A percentile compares a stretch with the other conserved stretches of the same genome.
These are phyloP conservation scores for Dolichopus griseipennis DNA, from an alignment of 2,888 invertebrate species.

Conservation along the genomic window DNA sequence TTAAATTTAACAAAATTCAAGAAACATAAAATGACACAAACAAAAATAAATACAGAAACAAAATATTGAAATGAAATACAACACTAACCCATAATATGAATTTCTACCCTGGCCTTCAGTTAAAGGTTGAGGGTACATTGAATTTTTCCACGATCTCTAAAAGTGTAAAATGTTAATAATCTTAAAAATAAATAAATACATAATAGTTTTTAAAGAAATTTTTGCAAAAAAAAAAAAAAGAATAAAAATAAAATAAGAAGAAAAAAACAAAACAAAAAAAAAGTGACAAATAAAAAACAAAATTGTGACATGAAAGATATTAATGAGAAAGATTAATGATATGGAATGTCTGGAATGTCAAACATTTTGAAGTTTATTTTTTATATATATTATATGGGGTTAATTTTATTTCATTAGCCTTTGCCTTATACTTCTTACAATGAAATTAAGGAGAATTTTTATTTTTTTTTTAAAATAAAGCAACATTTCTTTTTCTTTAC, in stretches of 20 bases:
- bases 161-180: no score
- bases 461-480: no score
- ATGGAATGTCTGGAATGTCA: slow-evolving; percentile 2
- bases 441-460: neutral
- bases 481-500: no score
- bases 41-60: no score
- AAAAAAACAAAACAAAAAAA: neutral
- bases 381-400: neutral
- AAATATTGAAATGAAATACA: no score
- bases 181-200: no score
- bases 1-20: no score
- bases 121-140: neutral
- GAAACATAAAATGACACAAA: no score
- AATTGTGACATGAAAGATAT: neutral
- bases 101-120: neutral
- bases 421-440: neutral
- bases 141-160: no score
- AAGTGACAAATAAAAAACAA: neutral
- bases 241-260: neutral
- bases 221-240: neutral
- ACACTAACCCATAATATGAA: no score
- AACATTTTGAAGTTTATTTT: neutral
- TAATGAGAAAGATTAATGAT: slow-evolving; percentile 1
- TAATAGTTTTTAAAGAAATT: no score
- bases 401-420: no score